Evolutionary conservation across 1,140 invertebrate species (phyloP), one percentile per base, ranked within the genome.

Genomic region (Lordiphosa clarofinis): DNA sequence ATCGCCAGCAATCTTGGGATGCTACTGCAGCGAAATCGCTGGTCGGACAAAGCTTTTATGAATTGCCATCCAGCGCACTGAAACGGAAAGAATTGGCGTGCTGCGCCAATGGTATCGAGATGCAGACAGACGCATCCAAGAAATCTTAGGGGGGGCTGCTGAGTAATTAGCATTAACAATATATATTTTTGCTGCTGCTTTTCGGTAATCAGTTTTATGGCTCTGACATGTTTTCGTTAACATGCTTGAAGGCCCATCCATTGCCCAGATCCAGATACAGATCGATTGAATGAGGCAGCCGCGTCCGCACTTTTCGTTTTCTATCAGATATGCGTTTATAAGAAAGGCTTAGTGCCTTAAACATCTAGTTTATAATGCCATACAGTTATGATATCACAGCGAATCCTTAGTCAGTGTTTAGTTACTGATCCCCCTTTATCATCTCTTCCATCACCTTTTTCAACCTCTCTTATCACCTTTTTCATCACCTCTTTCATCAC

Each of bases 171-270:
- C 21, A 84, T 81, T 81, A 84, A 66, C 55, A 76, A 67, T 63
- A 82, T 82, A 68, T 69, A 62, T 68, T 50, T 52, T 53, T 24
- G 21, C 21, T 24, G 21, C 21, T 50, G 50, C 46, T 73, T 63
- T 66, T 66, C 42, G 46, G 56, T 50, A 40, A 65, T 49, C 49
- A 35, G 11, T 50, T 56, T 33, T 67, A 48, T 39, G 54, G 36
- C 44, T 52, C 76, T 78, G 82, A 87, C 82, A 87, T 87, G 82
- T 87, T 87, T 87, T 72, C 62, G 58, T 87, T 87, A 82, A 79
- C 78, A 84, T 81, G 79, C 70, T 59, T 58, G 57, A 65, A 42
- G 69, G 72, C 44, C 52, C 48, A 63, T 76, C 39, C 48, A 73
- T 65, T 21, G 21, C 21, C 21, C 21, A 21, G 21, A 58, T 43